Evolutionary conservation across 2,888 invertebrate species (phyloP), one percentile per base, ranked within the genome.

Genomic region (Odiellus spinosus): DNA sequence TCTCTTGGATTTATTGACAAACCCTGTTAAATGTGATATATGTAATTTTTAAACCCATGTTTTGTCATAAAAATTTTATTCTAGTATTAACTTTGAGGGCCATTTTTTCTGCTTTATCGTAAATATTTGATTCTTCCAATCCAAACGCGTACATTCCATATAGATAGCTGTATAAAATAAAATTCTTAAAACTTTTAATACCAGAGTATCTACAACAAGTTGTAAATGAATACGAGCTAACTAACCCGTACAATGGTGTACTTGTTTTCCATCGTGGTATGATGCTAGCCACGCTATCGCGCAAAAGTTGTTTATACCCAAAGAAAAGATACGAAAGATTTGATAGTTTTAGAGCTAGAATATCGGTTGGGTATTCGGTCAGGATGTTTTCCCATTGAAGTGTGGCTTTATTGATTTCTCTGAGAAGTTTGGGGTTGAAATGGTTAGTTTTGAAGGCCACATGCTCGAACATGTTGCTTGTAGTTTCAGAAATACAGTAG

Each of bases 101-200:
- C 44, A 51, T 42, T 45, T 47, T n/a, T 36, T 52, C 52, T 10
- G 52, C 52, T 42, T 52, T 50, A 35, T 47, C 45, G 40, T 50
- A 52, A 10, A 49, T 47, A 42, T 50, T 46, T 26, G 66, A 67
- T 58, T 71, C 71, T 51, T 67, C 69, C 40, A 69, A 56, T 1
- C 71, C 71, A 60, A 72, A 72, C 0, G 71, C 67, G 51, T 66
- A 62, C 70, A 72, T 71, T 17, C 71, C 71, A 46, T 65, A 61
- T 19, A 72, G 56, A 54, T 69, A 70, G 18, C 70, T 69, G 20
- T 38, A 50, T 45, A 6, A 18, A 4, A 8, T 26, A 6, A 26
- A 26, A 26, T 26, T 6, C 4, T 26, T 26, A 26, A n/a, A 26
- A 26, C 26, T 26, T 26, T n/a, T n/a, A n/a, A n/a, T n/a, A n/a